Base-by-base conservation (phyloP, 2,888 invertebrate genomes). In the Pterobdella sp. region DNA sequence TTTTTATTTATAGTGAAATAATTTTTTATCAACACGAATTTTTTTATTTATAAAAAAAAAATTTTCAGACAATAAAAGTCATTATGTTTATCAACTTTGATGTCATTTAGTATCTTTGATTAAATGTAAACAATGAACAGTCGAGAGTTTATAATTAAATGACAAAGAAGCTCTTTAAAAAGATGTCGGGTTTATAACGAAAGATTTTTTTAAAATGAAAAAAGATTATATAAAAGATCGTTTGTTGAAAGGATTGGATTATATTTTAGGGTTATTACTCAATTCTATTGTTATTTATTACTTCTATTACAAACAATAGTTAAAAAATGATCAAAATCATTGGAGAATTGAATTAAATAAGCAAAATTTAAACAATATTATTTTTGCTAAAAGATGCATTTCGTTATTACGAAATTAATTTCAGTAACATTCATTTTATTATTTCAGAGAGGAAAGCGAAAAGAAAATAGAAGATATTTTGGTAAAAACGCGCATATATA, bases 121-220 rank as follows among this genome's bases (percentile, higher is more conserved):
- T 14, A 56, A 56, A 56, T 56, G n/a, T 56, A 56, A 56, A 56
- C 60, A 56, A 56, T 56, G 60, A 56, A 56, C 60, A 56, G 60
- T 56, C 26, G 60, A 56, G 26, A n/a, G 60, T n/a, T 56, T 56
- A 56, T 56, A 42, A 42, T 42, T 26, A 56, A 56, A 56, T 26
- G 18, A 22, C 3, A 22, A 22, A 56, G 7, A n/a, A 56, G n/a
- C 4, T 26, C n/a, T 56, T 4, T 56, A 26, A 56, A n/a, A 56
- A 26, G 60, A 56, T 56, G n/a, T 7, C 60, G 18, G n/a, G 60
- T 26, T 4, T 22, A 22, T 22, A 4, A n/a, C 10, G 18, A 7
- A 26, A 14, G 60, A 4, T n/a, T 22, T 3, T 14, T 4, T 26
- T 56, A 56, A 56, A 26, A 56, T 56, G 60, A 56, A 22, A 56